Evolutionary conservation across 1,140 invertebrate genomes (phyloP).

Genomic region (Chelonus insularis): DNA sequence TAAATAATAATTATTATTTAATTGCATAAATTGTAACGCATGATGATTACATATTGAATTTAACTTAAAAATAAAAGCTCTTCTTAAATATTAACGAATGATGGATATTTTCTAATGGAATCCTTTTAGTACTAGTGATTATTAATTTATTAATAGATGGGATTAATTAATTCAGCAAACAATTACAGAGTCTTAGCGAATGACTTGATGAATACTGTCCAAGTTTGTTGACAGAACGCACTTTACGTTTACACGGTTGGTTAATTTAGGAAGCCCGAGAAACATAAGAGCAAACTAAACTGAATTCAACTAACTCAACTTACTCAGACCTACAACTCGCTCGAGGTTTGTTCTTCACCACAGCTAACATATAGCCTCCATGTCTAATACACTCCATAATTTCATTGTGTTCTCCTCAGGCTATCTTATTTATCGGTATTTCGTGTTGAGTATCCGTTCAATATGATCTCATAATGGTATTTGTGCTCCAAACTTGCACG

Average conservation of each 20-base stretch:
- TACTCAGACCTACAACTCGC: conserved; percentile 4
- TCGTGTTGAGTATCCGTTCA: conserved; percentile 8
- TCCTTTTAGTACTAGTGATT: no score
- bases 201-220: conserved; percentile 49
- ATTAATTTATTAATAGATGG: no score
- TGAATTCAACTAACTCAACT: conserved; percentile 48
- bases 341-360: not conserved
- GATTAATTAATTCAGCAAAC: no score
- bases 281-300: conserved; percentile 53
- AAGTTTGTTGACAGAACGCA: conserved; percentile 33
- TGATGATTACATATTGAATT: no score
- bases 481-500: not conserved
- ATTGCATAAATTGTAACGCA: no score
- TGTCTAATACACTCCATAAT: not conserved
- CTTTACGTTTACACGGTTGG: conserved; percentile 46
- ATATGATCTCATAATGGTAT: not conserved
- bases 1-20: no score
- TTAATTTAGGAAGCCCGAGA: conserved; percentile 46
- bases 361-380: not conserved
- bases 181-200: no score
- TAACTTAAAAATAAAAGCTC: no score
- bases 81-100: no score
- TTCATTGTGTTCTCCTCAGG: not conserved
- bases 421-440: conserved; percentile 18
- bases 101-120: no score